Evolutionary conservation across 2,888 invertebrate genomes (phyloP).

Genomic region (Clivina fossor): DNA sequence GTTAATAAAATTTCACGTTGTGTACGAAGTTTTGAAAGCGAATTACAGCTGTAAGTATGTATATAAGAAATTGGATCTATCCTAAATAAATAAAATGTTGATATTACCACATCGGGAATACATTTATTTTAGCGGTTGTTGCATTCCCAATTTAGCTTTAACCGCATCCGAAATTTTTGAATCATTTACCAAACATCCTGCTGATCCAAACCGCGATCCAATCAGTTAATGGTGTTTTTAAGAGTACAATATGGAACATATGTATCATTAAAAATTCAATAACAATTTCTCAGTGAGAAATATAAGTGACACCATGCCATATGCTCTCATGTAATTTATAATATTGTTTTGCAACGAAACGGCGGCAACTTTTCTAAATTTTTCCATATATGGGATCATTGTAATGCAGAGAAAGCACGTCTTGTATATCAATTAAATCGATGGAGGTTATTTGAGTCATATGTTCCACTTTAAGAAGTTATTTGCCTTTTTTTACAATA

Average conservation of each 20-base stretch:
- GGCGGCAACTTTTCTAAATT: constrained; percentile 33
- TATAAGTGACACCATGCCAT: constrained; percentile 25
- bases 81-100: constrained; percentile 14
- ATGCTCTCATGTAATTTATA: constrained; percentile 29
- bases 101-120: constrained; percentile 20
- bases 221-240: background rate
- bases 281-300: constrained; percentile 12
- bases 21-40: constrained; percentile 8
- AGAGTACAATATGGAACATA: constrained; percentile 6
- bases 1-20: constrained; percentile 12
- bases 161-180: constrained; percentile 29
- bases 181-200: constrained; percentile 22
- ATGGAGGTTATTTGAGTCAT: constrained; percentile 34
- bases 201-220: constrained; percentile 3
- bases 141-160: constrained; percentile 6
- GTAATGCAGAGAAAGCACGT: constrained; percentile 33
- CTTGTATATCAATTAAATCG: constrained; percentile 30
- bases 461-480: constrained; percentile 30
- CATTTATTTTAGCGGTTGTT: constrained; percentile 9
- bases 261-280: constrained; percentile 1
- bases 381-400: constrained; percentile 34
- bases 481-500: constrained; percentile 14
- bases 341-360: constrained; percentile 31
- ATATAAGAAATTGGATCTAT: constrained; percentile 1
- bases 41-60: constrained; percentile 12